phyloP scores from a whole-genome alignment of 2,888 invertebrate genomes.

The Acrobasis suavella region DNA sequence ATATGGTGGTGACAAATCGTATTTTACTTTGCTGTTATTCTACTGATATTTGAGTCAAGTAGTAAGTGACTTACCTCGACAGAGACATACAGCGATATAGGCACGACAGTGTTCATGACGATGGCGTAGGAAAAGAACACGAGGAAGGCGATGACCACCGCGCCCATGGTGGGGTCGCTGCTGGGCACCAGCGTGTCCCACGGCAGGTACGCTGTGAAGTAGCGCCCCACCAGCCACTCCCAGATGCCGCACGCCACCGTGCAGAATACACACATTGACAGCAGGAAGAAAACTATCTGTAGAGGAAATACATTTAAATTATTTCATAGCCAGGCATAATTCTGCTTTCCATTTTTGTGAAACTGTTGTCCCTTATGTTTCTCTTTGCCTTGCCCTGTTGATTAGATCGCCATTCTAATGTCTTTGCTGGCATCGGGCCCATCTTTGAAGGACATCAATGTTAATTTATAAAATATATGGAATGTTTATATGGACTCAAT shows the following conservation, averaged over 20 bases:
- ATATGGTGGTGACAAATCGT: too few relatives aligned
- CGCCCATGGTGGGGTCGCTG: constrained; percentile 89
- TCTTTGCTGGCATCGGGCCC: too few relatives aligned
- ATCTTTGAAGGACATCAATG: too few relatives aligned
- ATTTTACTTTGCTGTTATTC: too few relatives aligned
- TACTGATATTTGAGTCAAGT: too few relatives aligned
- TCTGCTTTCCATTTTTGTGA: neutral
- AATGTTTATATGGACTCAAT: too few relatives aligned
- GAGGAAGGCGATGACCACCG: constrained; percentile 96
- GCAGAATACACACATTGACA: constrained; percentile 98
- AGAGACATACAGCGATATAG: constrained; percentile 98
- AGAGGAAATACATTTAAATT: neutral
- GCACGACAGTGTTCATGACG: constrained; percentile 99
- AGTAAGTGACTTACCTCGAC: constrained; percentile 86
- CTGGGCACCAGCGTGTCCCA: constrained; percentile 96
- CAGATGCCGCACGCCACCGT: constrained; percentile 98
- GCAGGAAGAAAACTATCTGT: constrained; percentile 98
- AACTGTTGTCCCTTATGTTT: too few relatives aligned
- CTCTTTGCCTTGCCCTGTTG: too few relatives aligned
- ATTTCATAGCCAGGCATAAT: too few relatives aligned
- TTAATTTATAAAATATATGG: too few relatives aligned
- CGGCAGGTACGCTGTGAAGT: constrained; percentile 94
- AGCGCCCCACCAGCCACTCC: constrained; percentile 96
- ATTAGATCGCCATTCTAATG: too few relatives aligned
- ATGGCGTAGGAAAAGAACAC: constrained; percentile 99